phyloP scores from a whole-genome alignment of 2,888 invertebrate genomes.

The Trichacis sp. region DNA sequence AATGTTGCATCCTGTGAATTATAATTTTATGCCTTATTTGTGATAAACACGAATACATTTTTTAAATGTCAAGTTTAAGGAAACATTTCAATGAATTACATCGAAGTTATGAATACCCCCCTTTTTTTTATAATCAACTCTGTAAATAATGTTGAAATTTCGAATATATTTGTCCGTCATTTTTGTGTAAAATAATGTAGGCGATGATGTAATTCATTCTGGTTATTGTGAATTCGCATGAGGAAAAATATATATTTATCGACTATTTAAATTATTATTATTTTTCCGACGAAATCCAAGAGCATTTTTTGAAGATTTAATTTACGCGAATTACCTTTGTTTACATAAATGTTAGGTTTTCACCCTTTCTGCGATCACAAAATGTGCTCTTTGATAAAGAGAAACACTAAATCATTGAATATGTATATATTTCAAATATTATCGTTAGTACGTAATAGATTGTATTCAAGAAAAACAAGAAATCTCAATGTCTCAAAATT shows the following conservation, averaged over 20 bases:
- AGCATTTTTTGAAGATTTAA: too few species aligned
- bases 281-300: too few species aligned
- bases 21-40: neutral
- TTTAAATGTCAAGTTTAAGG: too few species aligned
- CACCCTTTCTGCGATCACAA: neutral
- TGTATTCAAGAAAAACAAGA: conserved; percentile 57
- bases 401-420: conserved; percentile 53
- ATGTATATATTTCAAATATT: conserved; percentile 54
- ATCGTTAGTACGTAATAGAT: conserved; percentile 59
- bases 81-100: too few species aligned
- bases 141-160: neutral
- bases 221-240: too few species aligned
- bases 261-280: too few species aligned
- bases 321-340: too few species aligned
- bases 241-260: neutral
- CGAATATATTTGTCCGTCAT: neutral
- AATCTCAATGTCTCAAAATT: neutral
- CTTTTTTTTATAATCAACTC: neutral
- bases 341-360: neutral
- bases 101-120: too few species aligned
- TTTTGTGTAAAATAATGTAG: too few species aligned
- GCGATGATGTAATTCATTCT: too few species aligned
- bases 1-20: neutral
- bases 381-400: conserved; percentile 21
- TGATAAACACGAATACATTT: too few species aligned